These are phyloP conservation scores for Scolopax mira DNA, from an alignment of 2,113 vertebrate genomes.

Conservation along the genomic window DNA sequence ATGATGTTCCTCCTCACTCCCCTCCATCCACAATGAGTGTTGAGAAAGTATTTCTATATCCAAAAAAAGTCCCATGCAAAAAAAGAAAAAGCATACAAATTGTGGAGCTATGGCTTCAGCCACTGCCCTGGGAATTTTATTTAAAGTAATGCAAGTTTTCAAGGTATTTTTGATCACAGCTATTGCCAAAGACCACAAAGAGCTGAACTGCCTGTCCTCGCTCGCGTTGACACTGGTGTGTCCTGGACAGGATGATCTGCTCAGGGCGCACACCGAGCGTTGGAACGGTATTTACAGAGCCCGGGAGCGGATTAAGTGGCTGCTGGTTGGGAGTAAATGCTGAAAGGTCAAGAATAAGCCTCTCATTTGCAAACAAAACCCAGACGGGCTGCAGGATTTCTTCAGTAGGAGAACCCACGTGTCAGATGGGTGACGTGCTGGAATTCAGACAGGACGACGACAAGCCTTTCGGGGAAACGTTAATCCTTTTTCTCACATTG, in stretches of 20 bases:
- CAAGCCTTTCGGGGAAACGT: no score
- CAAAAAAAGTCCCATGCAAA: not conserved
- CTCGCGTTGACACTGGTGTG: not conserved
- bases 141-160: not conserved
- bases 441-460: not conserved
- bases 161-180: not conserved
- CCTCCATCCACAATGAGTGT: accelerated
- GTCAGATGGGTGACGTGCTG: not conserved
- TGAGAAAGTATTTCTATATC: not conserved
- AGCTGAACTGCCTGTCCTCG: not conserved
- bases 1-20: no score
- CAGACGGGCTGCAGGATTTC: not conserved
- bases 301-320: not conserved
- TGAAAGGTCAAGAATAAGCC: not conserved
- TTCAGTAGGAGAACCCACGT: not conserved
- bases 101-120: not conserved
- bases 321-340: not conserved
- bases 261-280: not conserved
- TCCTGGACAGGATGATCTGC: not conserved
- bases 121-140: not conserved
- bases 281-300: not conserved
- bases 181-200: not conserved
- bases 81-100: not conserved
- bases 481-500: not conserved
- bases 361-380: not conserved